Conservation (phyloP, 2,888 invertebrate genomes). For the Schizaphis graminum region DNA sequence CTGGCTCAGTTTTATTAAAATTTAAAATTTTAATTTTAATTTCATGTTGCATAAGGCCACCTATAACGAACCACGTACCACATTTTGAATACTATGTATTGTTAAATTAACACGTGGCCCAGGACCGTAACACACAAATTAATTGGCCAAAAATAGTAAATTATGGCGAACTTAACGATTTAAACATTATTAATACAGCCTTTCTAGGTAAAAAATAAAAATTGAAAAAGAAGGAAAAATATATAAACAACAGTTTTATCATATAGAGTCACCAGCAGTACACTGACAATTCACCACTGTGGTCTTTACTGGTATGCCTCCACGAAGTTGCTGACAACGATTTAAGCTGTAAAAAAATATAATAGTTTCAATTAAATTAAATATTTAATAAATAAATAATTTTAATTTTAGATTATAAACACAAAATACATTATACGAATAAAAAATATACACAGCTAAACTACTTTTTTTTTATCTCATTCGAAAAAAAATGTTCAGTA, state of each 20-base stretch:
- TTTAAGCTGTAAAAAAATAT: conserved; percentile 77
- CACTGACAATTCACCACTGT: conserved; percentile 83
- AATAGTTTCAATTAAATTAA: conserved; percentile 7
- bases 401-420: background rate
- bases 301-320: conserved; percentile 77
- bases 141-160: conserved; percentile 61
- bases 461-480: background rate
- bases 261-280: conserved; percentile 81
- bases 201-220: conserved; percentile 67
- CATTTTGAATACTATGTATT: conserved; percentile 28
- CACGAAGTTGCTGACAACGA: conserved; percentile 83
- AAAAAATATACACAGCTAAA: background rate
- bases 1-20: conserved; percentile 61
- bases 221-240: conserved; percentile 63
- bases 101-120: conserved; percentile 37
- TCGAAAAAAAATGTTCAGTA: background rate
- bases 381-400: background rate
- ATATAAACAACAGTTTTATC: conserved; percentile 56
- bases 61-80: conserved; percentile 22
- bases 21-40: conserved; percentile 35
- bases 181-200: conserved; percentile 62
- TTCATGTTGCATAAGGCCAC: conserved; percentile 19
- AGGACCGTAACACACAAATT: conserved; percentile 49
- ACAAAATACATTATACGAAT: background rate
- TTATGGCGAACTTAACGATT: conserved; percentile 61